These are phyloP conservation scores for Hemaris fuciformis DNA, from an alignment of 2,888 invertebrate species.

Conservation along the genomic window DNA sequence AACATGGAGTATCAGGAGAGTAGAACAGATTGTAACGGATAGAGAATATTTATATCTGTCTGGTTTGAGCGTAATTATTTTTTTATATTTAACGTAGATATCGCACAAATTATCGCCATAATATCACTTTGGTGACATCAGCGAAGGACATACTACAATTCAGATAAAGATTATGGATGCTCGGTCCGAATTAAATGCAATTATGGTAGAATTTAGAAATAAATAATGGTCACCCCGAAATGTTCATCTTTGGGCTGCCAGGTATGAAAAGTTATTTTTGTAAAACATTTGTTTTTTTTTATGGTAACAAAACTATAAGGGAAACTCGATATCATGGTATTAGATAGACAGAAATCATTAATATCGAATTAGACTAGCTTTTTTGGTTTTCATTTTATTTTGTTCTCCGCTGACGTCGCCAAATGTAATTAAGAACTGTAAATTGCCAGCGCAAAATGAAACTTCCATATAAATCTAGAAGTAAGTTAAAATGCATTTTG, in stretches of 20 bases:
- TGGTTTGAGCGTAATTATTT: neutral
- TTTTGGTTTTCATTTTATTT: neutral
- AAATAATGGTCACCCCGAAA: too few relatives aligned
- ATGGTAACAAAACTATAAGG: too few relatives aligned
- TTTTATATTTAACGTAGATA: constrained; percentile 20
- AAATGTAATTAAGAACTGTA: neutral
- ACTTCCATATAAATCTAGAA: constrained; percentile 35
- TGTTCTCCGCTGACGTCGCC: neutral
- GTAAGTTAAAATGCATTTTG: constrained; percentile 42
- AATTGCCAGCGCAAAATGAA: constrained; percentile 29
- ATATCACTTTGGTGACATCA: neutral
- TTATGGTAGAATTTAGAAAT: too few relatives aligned
- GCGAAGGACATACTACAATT: neutral
- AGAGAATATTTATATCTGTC: neutral
- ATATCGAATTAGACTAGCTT: too few relatives aligned
- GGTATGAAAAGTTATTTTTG: neutral
- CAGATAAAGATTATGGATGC: too few relatives aligned
- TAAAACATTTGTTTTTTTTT: too few relatives aligned
- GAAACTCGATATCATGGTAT: too few relatives aligned
- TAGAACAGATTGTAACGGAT: neutral
- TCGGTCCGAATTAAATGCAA: too few relatives aligned
- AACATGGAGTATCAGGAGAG: neutral
- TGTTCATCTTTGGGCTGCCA: neutral
- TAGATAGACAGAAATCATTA: too few relatives aligned
- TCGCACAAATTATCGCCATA: constrained; percentile 19